Conservation (phyloP, 2,113 vertebrate species). For the Campylorhamphus procurvoides region DNA sequence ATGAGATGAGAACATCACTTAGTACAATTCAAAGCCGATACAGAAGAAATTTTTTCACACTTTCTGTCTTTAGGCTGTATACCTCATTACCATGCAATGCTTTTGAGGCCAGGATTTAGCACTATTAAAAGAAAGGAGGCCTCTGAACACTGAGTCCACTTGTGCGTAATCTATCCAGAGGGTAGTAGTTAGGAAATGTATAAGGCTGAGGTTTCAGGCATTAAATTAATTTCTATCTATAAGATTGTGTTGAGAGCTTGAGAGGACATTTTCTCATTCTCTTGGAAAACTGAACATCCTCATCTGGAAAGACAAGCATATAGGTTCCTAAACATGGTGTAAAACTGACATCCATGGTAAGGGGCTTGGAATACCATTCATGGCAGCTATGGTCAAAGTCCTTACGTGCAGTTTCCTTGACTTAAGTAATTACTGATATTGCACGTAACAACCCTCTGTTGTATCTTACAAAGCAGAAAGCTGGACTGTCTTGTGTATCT, state of each 20-base stretch:
- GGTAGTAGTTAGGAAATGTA: not conserved
- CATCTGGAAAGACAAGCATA: fast-evolving
- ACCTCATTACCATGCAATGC: not conserved
- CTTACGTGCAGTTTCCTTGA: not conserved
- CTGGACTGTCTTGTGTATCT: not conserved
- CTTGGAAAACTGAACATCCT: not conserved
- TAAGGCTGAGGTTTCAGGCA: not conserved
- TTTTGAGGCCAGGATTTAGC: not conserved
- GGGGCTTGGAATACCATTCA: not conserved
- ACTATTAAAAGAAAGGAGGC: not conserved
- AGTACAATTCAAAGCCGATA: not conserved
- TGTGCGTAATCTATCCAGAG: not conserved
- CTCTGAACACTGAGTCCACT: not conserved
- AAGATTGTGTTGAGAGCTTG: not conserved
- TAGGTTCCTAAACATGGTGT: not conserved
- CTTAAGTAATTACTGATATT: not conserved
- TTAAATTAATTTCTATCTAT: not conserved
- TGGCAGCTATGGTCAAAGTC: not conserved
- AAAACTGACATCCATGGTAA: not conserved
- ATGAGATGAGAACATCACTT: not conserved
- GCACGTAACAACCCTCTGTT: not conserved
- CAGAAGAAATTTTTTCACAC: not conserved
- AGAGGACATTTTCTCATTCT: not conserved
- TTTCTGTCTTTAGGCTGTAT: not conserved
- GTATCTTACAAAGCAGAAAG: not conserved